Evolutionary conservation across 2,797 vertebrate species (phyloP).

Genomic region (Rachycentron canadum): DNA sequence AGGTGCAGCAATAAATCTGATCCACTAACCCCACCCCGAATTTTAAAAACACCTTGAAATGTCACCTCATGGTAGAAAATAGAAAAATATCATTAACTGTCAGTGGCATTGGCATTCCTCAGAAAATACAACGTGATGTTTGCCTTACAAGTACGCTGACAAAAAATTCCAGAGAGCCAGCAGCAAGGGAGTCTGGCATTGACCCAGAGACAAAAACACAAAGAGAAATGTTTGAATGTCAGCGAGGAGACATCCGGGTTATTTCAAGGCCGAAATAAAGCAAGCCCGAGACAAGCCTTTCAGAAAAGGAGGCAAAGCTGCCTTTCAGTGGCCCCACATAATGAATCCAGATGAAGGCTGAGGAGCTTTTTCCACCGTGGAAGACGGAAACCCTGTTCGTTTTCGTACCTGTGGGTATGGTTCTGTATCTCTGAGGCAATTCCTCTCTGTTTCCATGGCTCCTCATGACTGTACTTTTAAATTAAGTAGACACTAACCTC

Average conservation of each 20-base stretch:
- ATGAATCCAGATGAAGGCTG: slow-evolving; percentile 5
- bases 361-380: slow-evolving; percentile 7
- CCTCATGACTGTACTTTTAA: background rate
- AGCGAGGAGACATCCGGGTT: slow-evolving; percentile 5
- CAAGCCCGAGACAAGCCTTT: background rate
- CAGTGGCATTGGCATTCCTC: slow-evolving; percentile 14
- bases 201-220: slow-evolving; percentile 35
- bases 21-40: background rate
- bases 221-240: slow-evolving; percentile 34
- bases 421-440: slow-evolving; percentile 4
- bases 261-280: slow-evolving; percentile 25
- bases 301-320: slow-evolving; percentile 7
- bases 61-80: background rate
- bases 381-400: slow-evolving; percentile 3
- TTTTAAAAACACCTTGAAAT: slow-evolving; percentile 5
- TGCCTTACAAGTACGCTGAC: slow-evolving; percentile 32
- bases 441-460: slow-evolving; percentile 17
- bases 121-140: slow-evolving; percentile 52
- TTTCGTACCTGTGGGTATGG: background rate
- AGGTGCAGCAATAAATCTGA: background rate
- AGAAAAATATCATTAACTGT: slow-evolving; percentile 17
- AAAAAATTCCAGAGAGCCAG: slow-evolving; percentile 25
- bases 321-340: background rate
- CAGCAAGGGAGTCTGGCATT: slow-evolving; percentile 26
- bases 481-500: background rate